phyloP scores from a whole-genome alignment of 2,113 vertebrate genomes.

The Crotalus tigris region DNA sequence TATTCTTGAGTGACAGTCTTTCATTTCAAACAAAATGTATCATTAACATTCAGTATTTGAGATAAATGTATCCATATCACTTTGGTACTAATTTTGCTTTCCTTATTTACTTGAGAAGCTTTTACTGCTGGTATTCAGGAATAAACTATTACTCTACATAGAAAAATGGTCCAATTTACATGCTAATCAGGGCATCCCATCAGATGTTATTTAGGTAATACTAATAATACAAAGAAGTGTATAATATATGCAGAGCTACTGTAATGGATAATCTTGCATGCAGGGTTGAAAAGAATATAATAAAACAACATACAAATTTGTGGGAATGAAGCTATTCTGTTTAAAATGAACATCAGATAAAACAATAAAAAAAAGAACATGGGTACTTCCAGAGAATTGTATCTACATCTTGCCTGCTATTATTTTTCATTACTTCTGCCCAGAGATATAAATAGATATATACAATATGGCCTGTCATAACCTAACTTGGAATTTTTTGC shows the following conservation, averaged over 20 bases:
- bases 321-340: background rate
- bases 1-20: background rate
- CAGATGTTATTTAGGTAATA: background rate
- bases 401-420: background rate
- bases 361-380: constrained; percentile 5
- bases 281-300: constrained; percentile 10
- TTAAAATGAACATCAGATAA: constrained; percentile 2
- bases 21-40: background rate
- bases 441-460: constrained; percentile 1
- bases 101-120: background rate
- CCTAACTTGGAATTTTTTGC: accelerated
- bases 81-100: background rate
- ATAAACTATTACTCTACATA: background rate
- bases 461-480: background rate
- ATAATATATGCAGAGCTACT: background rate
- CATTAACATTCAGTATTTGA: constrained; percentile 4
- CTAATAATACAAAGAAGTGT: constrained; percentile 3
- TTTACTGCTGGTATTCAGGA: constrained; percentile 6
- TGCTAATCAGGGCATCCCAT: background rate
- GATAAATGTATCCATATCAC: background rate
- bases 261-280: background rate
- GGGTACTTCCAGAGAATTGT: background rate
- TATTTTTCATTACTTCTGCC: background rate
- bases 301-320: constrained; percentile 1
- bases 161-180: background rate